Conservation (phyloP, 2,113 vertebrate genomes). For the Callopanchax toddi region DNA sequence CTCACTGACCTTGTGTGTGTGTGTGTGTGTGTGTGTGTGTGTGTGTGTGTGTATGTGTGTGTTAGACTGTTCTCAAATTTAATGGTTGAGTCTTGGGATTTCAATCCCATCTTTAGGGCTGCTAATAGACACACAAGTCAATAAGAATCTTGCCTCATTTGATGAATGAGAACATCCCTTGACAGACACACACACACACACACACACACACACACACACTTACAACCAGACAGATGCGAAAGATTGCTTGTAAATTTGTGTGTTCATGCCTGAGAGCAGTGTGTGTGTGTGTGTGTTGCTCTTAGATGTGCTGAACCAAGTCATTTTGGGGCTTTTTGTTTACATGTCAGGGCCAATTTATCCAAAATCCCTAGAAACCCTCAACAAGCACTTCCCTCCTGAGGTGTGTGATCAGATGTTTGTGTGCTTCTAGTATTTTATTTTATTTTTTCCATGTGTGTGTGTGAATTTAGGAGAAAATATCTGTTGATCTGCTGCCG, state of each 20-base stretch:
- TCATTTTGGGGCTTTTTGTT: conserved; percentile 85
- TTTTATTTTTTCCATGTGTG: conserved; percentile 3
- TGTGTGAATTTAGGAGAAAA: neutral
- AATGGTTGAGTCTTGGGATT: conserved; percentile 22
- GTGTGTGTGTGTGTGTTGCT: conserved; percentile 43
- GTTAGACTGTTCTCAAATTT: neutral
- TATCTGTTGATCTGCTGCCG: conserved; percentile 20
- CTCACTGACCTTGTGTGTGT: no score
- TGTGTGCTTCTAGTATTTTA: neutral
- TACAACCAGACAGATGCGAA: no score
- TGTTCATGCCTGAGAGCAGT: conserved; percentile 27
- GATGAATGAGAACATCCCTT: conserved; percentile 87
- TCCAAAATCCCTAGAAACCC: conserved; percentile 62
- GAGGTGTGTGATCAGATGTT: conserved; percentile 53
- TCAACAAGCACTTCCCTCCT: conserved; percentile 38
- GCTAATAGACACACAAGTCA: conserved; percentile 90
- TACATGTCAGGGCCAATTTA: conserved; percentile 90
- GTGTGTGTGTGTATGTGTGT: neutral
- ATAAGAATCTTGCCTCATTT: conserved; percentile 91
- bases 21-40: neutral
- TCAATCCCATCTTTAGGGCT: conserved; percentile 81
- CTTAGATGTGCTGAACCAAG: conserved; percentile 89
- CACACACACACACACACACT: conserved; percentile 2
- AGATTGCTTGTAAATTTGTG: neutral
- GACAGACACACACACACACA: conserved; percentile 30